Conservation (phyloP, 2,797 vertebrate species). For the Staurois parvus region DNA sequence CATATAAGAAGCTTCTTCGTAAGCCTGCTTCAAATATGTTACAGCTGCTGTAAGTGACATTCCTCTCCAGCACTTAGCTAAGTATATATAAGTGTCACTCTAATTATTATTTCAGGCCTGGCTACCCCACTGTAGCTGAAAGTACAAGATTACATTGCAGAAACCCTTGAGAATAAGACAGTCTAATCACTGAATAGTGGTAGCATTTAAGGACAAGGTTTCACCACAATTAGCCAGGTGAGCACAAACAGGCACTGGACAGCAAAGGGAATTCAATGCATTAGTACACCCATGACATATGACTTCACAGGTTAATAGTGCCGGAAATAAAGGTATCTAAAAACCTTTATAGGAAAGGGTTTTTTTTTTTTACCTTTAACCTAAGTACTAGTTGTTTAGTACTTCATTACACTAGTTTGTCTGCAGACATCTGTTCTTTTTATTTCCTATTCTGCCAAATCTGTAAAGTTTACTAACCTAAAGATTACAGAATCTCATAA, state of each 20-base stretch:
- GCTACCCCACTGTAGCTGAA: slow-evolving; percentile 8
- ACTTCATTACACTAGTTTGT: slow-evolving; percentile 3
- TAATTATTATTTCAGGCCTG: slow-evolving; percentile 9
- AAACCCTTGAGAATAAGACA: background rate
- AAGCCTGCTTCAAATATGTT: background rate
- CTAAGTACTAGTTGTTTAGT: background rate
- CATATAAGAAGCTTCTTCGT: background rate
- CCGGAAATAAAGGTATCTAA: slow-evolving; percentile 1
- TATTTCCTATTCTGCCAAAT: too few species aligned
- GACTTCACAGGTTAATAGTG: too few species aligned
- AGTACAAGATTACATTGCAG: slow-evolving; percentile 27
- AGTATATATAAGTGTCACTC: background rate
- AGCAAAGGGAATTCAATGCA: slow-evolving; percentile 7
- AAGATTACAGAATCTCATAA: too few species aligned
- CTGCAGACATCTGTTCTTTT: too few species aligned
- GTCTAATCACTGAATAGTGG: background rate
- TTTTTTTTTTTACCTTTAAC: background rate
- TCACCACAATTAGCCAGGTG: slow-evolving; percentile 16
- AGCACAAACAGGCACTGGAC: background rate
- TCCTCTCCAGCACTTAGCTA: background rate
- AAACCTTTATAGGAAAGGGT: background rate
- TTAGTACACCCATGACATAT: background rate
- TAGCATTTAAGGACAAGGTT: slow-evolving; percentile 13
- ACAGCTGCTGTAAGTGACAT: background rate
- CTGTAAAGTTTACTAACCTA: too few species aligned